Conservation (phyloP, 2,888 invertebrate genomes). For the Marronus borbonicus region DNA sequence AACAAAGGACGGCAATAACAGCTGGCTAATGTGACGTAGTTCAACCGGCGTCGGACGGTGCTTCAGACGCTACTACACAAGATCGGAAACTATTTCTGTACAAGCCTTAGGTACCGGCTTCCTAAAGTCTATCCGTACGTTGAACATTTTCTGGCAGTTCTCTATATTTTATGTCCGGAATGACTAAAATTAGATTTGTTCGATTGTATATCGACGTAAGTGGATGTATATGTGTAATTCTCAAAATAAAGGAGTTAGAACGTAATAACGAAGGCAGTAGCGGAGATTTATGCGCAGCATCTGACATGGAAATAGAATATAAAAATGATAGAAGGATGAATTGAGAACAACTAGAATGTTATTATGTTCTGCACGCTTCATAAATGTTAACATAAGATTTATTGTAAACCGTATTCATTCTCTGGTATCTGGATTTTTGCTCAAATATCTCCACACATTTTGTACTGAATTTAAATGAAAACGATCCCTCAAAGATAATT, state of each 20-base stretch:
- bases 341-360: not conserved
- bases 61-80: slow-evolving; percentile 36
- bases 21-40: slow-evolving; percentile 39
- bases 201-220: slow-evolving; percentile 39
- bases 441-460: too few species aligned
- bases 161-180: slow-evolving; percentile 35
- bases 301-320: slow-evolving; percentile 3
- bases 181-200: slow-evolving; percentile 36
- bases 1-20: slow-evolving; percentile 42
- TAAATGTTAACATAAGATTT: too few species aligned
- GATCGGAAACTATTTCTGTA: slow-evolving; percentile 46
- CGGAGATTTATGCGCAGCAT: slow-evolving; percentile 9
- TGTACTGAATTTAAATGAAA: too few species aligned
- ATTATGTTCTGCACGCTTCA: not conserved
- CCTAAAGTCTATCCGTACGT: slow-evolving; percentile 30
- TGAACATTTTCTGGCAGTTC: slow-evolving; percentile 37
- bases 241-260: slow-evolving; percentile 30
- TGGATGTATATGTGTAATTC: slow-evolving; percentile 23
- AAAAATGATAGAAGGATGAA: not conserved
- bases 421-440: too few species aligned
- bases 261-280: slow-evolving; percentile 25
- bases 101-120: slow-evolving; percentile 31
- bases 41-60: slow-evolving; percentile 19
- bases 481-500: too few species aligned
- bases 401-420: too few species aligned